Base-by-base conservation (phyloP, 2,113 vertebrate species). In the Nerophis ophidion region DNA sequence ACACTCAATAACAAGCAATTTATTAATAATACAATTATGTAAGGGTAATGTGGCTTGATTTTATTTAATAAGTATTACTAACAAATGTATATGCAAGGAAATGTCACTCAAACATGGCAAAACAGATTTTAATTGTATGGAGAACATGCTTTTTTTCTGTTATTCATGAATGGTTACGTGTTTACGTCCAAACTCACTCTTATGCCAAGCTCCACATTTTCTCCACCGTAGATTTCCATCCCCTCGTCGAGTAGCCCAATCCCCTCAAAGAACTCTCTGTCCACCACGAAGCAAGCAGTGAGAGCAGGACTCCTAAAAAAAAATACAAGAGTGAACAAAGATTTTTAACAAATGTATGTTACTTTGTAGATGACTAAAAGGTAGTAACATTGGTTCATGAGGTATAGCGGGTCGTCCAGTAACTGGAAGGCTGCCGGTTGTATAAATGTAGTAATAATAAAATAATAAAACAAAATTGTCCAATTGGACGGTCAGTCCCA, bases 161-260 rank as follows among this genome's bases (percentile, higher is more conserved):
- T 33, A 8, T 11, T 10, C 10, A 5, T 26, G n/a, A 53, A 5
- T 40, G 46, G 46, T 34, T 48, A 14, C 17, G 53, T 8, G 5
- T 72, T 49, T 7, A 63, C 6, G 35, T 11, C 12, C 6, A 1
- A 6, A 71, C 87, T 86, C 75, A 92, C 89, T 79, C 90, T 81
- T 61, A 92, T 76, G 17, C 90, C 88, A 12, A 91, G 85, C 65
- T 91, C 91, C 69, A 92, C 89, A 6, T 92, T 93, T 62, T 93
- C 89, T 57, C 89, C 91, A 17, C 92, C 90, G 0, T 89, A 93
- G 65, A 91, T 78, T 34, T 90, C 80, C 91, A 92, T 92, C 11
- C 89, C 90, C 38, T 86, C 72, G 12, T 91, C 91, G 16, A 92
- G 68, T 34, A 88, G 78, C 17, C 90, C 88, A 2, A 90, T 92